phyloP scores from a whole-genome alignment of 2,888 invertebrate species.

The Tenthredo mesomela region DNA sequence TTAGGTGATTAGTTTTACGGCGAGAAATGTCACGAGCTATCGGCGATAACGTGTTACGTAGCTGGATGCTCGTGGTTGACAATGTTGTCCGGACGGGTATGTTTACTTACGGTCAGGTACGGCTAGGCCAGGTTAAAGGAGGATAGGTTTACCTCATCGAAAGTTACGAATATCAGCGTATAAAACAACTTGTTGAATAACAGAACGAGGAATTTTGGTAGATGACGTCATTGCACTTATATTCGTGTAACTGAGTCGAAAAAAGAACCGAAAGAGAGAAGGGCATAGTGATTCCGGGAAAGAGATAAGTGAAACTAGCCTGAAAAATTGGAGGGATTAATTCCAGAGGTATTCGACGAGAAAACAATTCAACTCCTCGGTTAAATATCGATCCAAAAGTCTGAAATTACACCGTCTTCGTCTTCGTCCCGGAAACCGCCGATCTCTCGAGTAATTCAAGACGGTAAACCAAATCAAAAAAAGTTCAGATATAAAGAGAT shows the following conservation, averaged over 20 bases:
- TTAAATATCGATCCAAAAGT: constrained; percentile 29
- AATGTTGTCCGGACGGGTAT: neutral
- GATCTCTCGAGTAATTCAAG: constrained; percentile 44
- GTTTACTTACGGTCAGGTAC: neutral
- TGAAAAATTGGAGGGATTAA: constrained; percentile 7
- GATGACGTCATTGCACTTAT: constrained; percentile 54
- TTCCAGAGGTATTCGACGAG: neutral
- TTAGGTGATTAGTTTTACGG: constrained; percentile 34
- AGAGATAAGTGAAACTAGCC: constrained; percentile 37
- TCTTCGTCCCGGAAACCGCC: neutral
- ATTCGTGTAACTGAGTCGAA: constrained; percentile 47
- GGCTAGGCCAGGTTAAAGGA: neutral
- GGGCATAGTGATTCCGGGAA: constrained; percentile 30
- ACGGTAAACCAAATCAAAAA: constrained; percentile 18
- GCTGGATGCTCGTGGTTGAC: neutral
- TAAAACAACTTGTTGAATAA: neutral
- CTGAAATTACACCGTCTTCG: constrained; percentile 28
- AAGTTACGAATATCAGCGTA: neutral
- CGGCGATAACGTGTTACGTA: constrained; percentile 16
- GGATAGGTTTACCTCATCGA: neutral
- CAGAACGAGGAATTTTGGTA: constrained; percentile 5
- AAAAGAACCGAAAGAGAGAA: constrained; percentile 49
- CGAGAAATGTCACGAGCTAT: constrained; percentile 29
- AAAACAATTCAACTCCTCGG: neutral
- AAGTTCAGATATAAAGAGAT: neutral